Evolutionary conservation across 2,888 invertebrate species (phyloP), one percentile per base, ranked within the genome.

Genomic region (Chrysolina americana): DNA sequence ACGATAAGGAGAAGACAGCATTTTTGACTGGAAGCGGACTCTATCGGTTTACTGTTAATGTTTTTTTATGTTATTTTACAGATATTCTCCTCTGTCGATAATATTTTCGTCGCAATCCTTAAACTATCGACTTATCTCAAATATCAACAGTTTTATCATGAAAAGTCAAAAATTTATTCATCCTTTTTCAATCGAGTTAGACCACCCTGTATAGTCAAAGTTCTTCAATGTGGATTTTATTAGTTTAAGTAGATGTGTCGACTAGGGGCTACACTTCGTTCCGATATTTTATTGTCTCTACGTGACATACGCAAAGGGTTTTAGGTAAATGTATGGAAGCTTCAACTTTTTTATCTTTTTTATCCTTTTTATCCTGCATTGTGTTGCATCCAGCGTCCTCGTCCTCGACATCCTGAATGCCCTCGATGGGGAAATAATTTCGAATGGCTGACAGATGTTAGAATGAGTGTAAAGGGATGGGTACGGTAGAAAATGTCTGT

Each of bases 171-270:
- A 19, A 13, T 50, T 19, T 1, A 0, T n/a, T 11, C 5, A 10
- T 19, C 21, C 11, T 11, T 11, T 53, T 21, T 11, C 21, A 11
- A 10, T 53, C 21, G 4, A 11, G 53, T 9, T 1, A 4, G 53
- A 53, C 53, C 53, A 53, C 21, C 53, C 53, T 5, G 21, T 53
- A 71, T 75, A 75, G 76, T 71, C 75, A 75, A 76, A 76, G 79
- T 77, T 64, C 70, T 70, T 70, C 70, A 64, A 76, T 78, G 79
- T 76, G 78, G 76, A 77, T 80, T 80, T 80, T 77, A 78, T 77
- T 77, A 71, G 68, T 65, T 76, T 73, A 78, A 75, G 77, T 75
- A 73, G 69, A 62, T 68, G 71, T 70, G 65, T 70, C 77, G 71
- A 76, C 76, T 71, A 73, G 66, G 48, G 44, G 68, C 65, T 73